Percentiles rank a stretch among this genome's conserved stretches.
phyloP scores from a whole-genome alignment of 2,888 invertebrate genomes.

The Drosophila maculinotata region DNA sequence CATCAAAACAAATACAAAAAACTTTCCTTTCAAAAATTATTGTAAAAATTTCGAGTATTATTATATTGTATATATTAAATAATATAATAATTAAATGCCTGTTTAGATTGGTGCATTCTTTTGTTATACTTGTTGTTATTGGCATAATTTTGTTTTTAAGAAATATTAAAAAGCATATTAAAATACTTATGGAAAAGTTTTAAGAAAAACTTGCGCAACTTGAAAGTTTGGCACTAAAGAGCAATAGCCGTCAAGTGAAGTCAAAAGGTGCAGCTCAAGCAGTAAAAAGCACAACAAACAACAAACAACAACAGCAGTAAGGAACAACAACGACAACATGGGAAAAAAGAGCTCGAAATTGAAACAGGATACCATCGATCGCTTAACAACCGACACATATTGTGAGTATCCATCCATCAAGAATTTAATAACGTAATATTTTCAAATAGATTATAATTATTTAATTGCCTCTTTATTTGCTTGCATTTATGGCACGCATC shows the following conservation, averaged over 20 bases:
- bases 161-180: slow-evolving; percentile 68
- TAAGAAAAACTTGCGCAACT: slow-evolving; percentile 45
- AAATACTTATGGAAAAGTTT: slow-evolving; percentile 73
- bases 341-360: slow-evolving; percentile 98
- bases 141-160: slow-evolving; percentile 9
- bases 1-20: background rate
- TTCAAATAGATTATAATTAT: slow-evolving; percentile 30
- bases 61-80: no score
- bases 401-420: slow-evolving; percentile 88
- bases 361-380: slow-evolving; percentile 97
- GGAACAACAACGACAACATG: slow-evolving; percentile 87
- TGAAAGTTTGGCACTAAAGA: slow-evolving; percentile 65
- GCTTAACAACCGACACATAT: slow-evolving; percentile 96
- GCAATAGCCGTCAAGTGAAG: slow-evolving; percentile 61
- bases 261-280: slow-evolving; percentile 26
- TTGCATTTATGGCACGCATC: slow-evolving; percentile 29
- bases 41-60: no score
- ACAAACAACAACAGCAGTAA: slow-evolving; percentile 20
- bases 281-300: slow-evolving; percentile 17
- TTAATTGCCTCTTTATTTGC: slow-evolving; percentile 28
- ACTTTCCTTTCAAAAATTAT: no score
- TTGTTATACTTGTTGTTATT: slow-evolving; percentile 23
- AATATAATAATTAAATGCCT: slow-evolving; percentile 28
- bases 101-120: slow-evolving; percentile 28
- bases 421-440: background rate